Conservation (phyloP, 2,888 invertebrate genomes). For the Tiliacea aurago region DNA sequence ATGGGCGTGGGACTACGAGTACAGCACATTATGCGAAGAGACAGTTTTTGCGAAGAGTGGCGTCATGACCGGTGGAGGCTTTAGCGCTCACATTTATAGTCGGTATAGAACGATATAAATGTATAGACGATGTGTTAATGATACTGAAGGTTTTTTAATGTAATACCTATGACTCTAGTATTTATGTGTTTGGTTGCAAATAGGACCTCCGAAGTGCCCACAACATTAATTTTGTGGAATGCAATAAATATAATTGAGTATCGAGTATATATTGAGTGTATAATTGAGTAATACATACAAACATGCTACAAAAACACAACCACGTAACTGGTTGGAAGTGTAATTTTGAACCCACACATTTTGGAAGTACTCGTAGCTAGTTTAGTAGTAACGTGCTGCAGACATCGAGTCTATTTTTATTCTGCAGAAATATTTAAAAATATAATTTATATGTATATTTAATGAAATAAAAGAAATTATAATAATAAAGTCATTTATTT, state of each 20-base stretch:
- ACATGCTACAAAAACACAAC: not conserved
- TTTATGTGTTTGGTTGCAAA: not conserved
- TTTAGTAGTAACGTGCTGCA: too few species aligned
- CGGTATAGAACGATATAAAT: too few species aligned
- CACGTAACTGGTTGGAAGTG: conserved; percentile 3
- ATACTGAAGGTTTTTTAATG: not conserved
- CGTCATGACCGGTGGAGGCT: conserved; percentile 6
- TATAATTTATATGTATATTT: too few species aligned
- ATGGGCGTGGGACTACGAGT: conserved; percentile 61
- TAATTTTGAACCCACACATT: not conserved
- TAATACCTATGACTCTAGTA: not conserved
- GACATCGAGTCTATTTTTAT: too few species aligned
- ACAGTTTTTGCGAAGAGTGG: conserved; percentile 39
- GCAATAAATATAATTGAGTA: not conserved
- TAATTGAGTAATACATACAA: not conserved
- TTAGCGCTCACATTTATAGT: conserved; percentile 49
- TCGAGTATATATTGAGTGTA: too few species aligned
- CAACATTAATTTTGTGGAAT: not conserved
- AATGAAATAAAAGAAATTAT: too few species aligned
- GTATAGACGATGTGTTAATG: conserved; percentile 11
- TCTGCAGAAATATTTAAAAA: too few species aligned
- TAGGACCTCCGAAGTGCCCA: too few species aligned
- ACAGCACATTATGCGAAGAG: conserved; percentile 56
- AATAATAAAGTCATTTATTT: too few species aligned
- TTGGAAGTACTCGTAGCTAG: too few species aligned